Evolutionary conservation across 2,888 invertebrate species (phyloP).

Genomic region (Colletes collaris): DNA sequence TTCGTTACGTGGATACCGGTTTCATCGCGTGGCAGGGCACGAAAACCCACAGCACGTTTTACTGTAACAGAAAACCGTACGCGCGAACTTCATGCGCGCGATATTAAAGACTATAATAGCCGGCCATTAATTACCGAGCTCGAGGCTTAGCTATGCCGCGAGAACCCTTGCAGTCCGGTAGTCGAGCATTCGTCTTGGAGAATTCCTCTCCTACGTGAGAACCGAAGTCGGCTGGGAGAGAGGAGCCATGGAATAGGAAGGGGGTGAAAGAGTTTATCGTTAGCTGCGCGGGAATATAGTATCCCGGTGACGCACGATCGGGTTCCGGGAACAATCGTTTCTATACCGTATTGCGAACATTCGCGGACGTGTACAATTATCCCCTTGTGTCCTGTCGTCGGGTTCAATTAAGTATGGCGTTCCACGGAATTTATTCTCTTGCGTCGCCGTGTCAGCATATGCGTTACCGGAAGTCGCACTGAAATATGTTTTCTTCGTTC

Average conservation of each 20-base stretch:
- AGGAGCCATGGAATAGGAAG: slow-evolving; percentile 44
- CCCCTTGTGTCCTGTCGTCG: slow-evolving; percentile 56
- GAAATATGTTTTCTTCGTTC: slow-evolving; percentile 36
- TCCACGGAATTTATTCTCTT: slow-evolving; percentile 55
- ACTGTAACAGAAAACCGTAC: slow-evolving; percentile 66
- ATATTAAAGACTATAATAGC: slow-evolving; percentile 78
- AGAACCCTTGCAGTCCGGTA: slow-evolving; percentile 65
- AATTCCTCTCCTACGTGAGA: slow-evolving; percentile 77
- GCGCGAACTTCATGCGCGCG: slow-evolving; percentile 73
- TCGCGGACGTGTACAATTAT: slow-evolving; percentile 68
- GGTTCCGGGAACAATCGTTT: slow-evolving; percentile 69
- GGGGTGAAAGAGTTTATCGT: slow-evolving; percentile 64
- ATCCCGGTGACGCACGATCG: slow-evolving; percentile 62
- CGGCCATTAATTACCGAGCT: slow-evolving; percentile 74
- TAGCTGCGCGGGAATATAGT: slow-evolving; percentile 62
- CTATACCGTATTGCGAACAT: slow-evolving; percentile 64
- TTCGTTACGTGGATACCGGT: slow-evolving; percentile 36
- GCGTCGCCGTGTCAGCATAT: slow-evolving; percentile 38
- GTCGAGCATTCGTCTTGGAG: slow-evolving; percentile 75
- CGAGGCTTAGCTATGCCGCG: slow-evolving; percentile 51
- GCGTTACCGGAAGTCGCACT: slow-evolving; percentile 49
- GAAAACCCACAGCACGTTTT: slow-evolving; percentile 57
- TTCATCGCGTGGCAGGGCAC: slow-evolving; percentile 39
- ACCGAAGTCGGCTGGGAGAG: slow-evolving; percentile 68
- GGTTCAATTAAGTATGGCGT: slow-evolving; percentile 64